These are phyloP conservation scores for Agrilus planipennis DNA, from an alignment of 1,140 invertebrate species.

Conservation along the genomic window DNA sequence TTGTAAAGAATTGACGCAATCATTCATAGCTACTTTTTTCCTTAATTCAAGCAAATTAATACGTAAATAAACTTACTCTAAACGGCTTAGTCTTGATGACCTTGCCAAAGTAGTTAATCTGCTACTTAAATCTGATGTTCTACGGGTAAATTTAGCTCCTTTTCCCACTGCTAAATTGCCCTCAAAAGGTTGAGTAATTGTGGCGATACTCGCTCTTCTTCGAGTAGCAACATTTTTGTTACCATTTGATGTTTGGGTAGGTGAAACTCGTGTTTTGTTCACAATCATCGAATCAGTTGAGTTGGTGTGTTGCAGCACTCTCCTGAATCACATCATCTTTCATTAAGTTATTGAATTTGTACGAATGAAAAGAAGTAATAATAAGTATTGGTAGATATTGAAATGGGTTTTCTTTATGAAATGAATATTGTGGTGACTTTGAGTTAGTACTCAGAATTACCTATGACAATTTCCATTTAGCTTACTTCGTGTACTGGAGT, in stretches of 20 bases:
- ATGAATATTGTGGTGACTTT: neutral
- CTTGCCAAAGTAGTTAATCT: constrained; percentile 19
- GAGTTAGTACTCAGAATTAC: neutral
- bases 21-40: neutral
- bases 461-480: neutral
- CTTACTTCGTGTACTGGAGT: constrained; percentile 31
- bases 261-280: constrained; percentile 2
- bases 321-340: no score
- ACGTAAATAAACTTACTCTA: constrained; percentile 25
- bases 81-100: constrained; percentile 20
- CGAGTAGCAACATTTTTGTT: neutral
- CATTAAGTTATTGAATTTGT: no score
- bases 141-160: constrained; percentile 20
- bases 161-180: constrained; percentile 1
- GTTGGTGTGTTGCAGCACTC: constrained; percentile 26
- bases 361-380: neutral
- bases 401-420: no score
- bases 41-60: neutral
- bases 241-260: neutral
- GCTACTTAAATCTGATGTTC: constrained; percentile 24
- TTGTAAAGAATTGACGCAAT: neutral
- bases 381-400: neutral
- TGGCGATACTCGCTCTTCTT: constrained; percentile 29
- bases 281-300: constrained; percentile 8
- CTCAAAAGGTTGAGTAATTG: constrained; percentile 16